Percentiles rank a stretch among this genome's conserved stretches.
These are phyloP conservation scores for Helicoverpa armigera DNA, from an alignment of 1,140 invertebrate species.

Conservation along the genomic window DNA sequence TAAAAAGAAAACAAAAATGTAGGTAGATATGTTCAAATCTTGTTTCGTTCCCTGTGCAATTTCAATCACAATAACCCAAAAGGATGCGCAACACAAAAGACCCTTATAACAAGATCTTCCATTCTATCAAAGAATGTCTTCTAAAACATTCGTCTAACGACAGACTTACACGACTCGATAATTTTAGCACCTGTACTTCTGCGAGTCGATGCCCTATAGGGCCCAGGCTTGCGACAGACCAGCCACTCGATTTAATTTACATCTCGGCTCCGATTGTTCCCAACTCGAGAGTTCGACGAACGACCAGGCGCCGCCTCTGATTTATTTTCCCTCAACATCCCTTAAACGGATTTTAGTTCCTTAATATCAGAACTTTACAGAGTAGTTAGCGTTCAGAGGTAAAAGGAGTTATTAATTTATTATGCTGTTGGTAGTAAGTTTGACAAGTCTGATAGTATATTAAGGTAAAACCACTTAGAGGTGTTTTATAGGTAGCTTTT, in stretches of 20 bases:
- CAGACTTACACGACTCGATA: background rate
- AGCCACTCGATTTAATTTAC: conserved; percentile 83
- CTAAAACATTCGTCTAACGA: background rate
- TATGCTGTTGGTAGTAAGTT: conserved; percentile 26
- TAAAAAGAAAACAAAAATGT: too few relatives aligned
- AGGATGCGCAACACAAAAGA: too few relatives aligned
- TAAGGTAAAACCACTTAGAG: conserved; percentile 24
- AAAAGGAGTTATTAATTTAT: conserved; percentile 33
- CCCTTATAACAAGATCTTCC: too few relatives aligned
- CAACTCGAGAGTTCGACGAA: conserved; percentile 74
- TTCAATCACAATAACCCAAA: too few relatives aligned
- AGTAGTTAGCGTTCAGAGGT: conserved; percentile 23
- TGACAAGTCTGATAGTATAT: conserved; percentile 31
- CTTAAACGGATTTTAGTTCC: conserved; percentile 75
- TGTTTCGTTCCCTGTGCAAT: too few relatives aligned
- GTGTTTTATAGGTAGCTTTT: conserved; percentile 5
- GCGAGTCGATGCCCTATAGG: conserved; percentile 24
- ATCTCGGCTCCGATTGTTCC: conserved; percentile 75
- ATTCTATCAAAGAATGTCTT: too few relatives aligned
- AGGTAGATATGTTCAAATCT: too few relatives aligned
- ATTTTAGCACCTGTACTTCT: conserved; percentile 29
- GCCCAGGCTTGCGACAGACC: conserved; percentile 61
- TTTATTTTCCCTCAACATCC: conserved; percentile 75
- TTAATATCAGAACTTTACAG: conserved; percentile 62
- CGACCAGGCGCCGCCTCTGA: conserved; percentile 64